Evolutionary conservation across 2,113 vertebrate genomes (phyloP), one percentile per base, ranked within the genome.

Genomic region (Petroica traversi): DNA sequence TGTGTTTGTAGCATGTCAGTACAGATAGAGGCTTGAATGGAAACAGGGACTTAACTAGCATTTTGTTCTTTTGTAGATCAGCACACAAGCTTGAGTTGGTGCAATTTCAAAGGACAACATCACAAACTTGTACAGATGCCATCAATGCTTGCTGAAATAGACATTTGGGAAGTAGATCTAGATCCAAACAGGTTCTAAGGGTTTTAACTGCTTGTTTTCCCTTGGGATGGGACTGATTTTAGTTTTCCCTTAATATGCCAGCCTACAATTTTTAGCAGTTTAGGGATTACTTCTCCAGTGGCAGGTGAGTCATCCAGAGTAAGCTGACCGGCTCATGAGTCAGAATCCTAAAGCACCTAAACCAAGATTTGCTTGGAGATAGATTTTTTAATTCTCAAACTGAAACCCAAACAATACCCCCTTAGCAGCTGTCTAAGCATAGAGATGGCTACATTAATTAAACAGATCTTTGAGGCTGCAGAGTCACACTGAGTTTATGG

Each of bases 241-340:
- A 15, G 8, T 66, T 86, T 88, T 63, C 20, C 51, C 13, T 79
- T 85, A 64, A 33, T 45, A 68, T 48, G 17, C 45, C 46, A 28
- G 29, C 38, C 59, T 76, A 73, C 49, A 58, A 3, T 63, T 94
- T 90, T 94, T 67, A 92, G 34, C 33, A 25, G 34, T 83, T 80
- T 16, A 40, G 79, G 72, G 63, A 7, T 36, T 92, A 59, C 75
- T 83, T 51, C 66, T 92, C 62, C 61, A 76, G 63, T 69, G 46
- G 58, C 67, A 93, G 59, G 34, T 95, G 95, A 93, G 51, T 97
- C 94, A 88, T 92, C 34, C 22, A 17, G 72, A 84, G 55, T 54
- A 85, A 95, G 29, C 11, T 91, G 88, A 94, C 88, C 19, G 2
- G 38, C 64, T 88, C 67, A n/a, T 97, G 92, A 94, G 59, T 94